Evolutionary conservation across 2,888 invertebrate genomes (phyloP), one percentile per base, ranked within the genome.

Genomic region (Spisula subtruncata): DNA sequence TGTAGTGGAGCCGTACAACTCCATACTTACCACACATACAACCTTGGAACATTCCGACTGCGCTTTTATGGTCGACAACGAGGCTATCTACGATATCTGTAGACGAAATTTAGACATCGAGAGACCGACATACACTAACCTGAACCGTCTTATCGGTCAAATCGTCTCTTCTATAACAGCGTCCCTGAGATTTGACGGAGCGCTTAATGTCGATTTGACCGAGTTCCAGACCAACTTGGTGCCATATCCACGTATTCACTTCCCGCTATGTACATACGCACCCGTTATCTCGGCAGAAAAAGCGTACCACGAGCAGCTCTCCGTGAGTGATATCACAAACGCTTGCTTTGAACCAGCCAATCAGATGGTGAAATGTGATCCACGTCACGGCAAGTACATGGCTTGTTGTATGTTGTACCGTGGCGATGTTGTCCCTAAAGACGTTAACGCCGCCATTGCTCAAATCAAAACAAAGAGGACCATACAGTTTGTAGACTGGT

Each of bases 241-340:
- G 71, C 96, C 96, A 4, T 96, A 96, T 91, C 96, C 96, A 86
- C 93, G 95, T 81, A 99, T 99, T 94, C 99, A 99, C 96, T 99
- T 98, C 97, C 98, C 98, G 0, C 96, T 98, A 83, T 97, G 91
- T 98, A 97, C 99, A 14, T 99, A 99, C 96, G 98, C 98, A 35
- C 99, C 98, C 32, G 98, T 99, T 96, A 98, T 99, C 97, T 98
- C 98, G 0, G 98, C 98, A 89, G 99, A 99, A 97, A 99, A 98
- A 97, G 99, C 99, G 14, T 98, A 98, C 97, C 99, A 99, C 97
- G 99, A 99, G 97, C 98, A 98, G 89, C 90, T 96, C 46, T 93
- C 95, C 5, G 94, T 96, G 46, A 91, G 96, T 48, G 95, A 96
- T 82, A 94, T 96, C 85, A 96, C 96, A 85, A 96, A 95, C 81